Evolutionary conservation across 1,140 invertebrate genomes (phyloP).

Genomic region (Drosophila nikananu): DNA sequence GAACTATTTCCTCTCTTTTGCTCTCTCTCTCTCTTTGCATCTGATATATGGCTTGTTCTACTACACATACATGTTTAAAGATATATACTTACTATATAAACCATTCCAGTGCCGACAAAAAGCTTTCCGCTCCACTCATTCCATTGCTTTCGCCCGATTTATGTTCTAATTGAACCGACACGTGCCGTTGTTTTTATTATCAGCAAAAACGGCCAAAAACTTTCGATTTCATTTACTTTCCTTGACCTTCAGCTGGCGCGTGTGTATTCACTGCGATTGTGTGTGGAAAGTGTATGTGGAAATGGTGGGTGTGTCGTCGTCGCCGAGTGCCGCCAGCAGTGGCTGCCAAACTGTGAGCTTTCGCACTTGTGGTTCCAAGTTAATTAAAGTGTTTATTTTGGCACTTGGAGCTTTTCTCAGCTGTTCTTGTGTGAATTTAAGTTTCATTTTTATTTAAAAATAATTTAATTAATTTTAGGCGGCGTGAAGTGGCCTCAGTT

Average conservation of each 20-base stretch:
- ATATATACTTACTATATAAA: background rate
- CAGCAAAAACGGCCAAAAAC: constrained; percentile 25
- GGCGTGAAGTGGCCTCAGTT: constrained; percentile 9
- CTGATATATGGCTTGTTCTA: constrained; percentile 1
- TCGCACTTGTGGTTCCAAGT: background rate
- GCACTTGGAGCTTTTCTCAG: background rate
- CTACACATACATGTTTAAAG: background rate
- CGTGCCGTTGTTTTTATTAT: constrained; percentile 51
- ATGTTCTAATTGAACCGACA: constrained; percentile 35
- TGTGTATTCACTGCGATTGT: constrained; percentile 3
- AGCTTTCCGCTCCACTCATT: constrained; percentile 32
- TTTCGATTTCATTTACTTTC: constrained; percentile 53
- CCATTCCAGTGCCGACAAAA: constrained; percentile 41
- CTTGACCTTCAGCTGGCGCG: constrained; percentile 58
- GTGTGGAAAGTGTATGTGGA: constrained; percentile 3
- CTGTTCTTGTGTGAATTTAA: constrained; percentile 9
- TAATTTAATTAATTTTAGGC: background rate
- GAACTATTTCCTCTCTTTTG: background rate
- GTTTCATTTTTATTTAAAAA: constrained; percentile 3
- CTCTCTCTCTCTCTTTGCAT: background rate
- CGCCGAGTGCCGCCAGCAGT: constrained; percentile 6
- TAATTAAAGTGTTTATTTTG: constrained; percentile 19
- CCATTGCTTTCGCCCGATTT: constrained; percentile 29
- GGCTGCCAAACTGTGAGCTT: constrained; percentile 51
- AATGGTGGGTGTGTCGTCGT: constrained; percentile 41